Base-by-base conservation (phyloP, 2,797 vertebrate genomes). In the Gadopsis bispinosus region DNA sequence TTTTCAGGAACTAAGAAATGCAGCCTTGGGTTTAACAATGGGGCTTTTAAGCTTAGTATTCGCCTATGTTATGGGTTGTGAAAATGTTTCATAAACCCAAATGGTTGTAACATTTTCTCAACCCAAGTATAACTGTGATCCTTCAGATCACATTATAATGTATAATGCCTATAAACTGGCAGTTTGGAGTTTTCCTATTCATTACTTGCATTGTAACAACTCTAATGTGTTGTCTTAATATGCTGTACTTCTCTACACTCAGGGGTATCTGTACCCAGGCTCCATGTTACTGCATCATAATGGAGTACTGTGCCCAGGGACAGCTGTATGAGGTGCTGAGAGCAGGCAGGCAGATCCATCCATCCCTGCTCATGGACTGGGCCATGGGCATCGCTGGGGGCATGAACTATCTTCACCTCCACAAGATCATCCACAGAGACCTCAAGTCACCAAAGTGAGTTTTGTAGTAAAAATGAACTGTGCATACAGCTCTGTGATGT, bases 231-330 rank as follows among this genome's bases (percentile, higher is more conserved):
- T 47, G 17, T 62, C 4, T 55, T 26, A 53, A 62, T 48, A 37
- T 22, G 19, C 26, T 56, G 35, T 35, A 35, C 51, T 37, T 56
- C 59, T 77, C 60, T 48, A 43, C 58, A 63, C 54, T 77, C 91
- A 99, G 98, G 93, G 98, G 98, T 0, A 97, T 99, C 84, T 99
- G 98, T 80, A 99, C 98, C 53, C 98, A 99, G 93, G 98, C 98
- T 4, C 98, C 98, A 7, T 99, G 98, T 69, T 99, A 98, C 93
- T 99, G 98, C 94, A 98, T 99, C 94, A 94, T 99, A 89, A 99
- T 99, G 98, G 98, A 99, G 94, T 99, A 99, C 95, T 99, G 98
- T 73, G 98, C 98, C 74, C 98, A 99, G 94, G 98, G 98, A 4
- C 98, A 99, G 93, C 95, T 99, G 39, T 99, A 99, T 7, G 98